Conservation (phyloP, 1,140 invertebrate genomes). For the Zaprionus vittiger region DNA sequence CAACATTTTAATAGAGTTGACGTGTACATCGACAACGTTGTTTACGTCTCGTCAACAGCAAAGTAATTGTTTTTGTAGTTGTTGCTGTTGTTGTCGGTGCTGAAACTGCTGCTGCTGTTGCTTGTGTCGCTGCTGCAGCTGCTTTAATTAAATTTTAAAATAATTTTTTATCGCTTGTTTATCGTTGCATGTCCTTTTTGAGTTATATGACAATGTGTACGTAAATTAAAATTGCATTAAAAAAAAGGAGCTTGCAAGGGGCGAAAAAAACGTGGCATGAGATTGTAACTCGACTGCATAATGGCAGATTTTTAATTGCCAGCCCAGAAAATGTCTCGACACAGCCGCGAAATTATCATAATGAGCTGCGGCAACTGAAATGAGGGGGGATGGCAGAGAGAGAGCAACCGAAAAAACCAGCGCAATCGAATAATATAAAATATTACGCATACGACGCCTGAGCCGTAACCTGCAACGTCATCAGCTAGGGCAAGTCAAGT, state of each 20-base stretch:
- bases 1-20: slow-evolving; percentile 78
- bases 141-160: slow-evolving; percentile 80
- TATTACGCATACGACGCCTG: slow-evolving; percentile 54
- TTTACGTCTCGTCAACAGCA: slow-evolving; percentile 75
- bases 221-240: slow-evolving; percentile 78
- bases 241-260: slow-evolving; percentile 56
- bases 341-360: slow-evolving; percentile 68
- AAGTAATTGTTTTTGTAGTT: slow-evolving; percentile 56
- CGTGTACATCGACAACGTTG: slow-evolving; percentile 72
- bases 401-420: slow-evolving; percentile 12
- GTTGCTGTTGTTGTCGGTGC: neutral
- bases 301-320: slow-evolving; percentile 80
- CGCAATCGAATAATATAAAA: slow-evolving; percentile 59
- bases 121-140: slow-evolving; percentile 54
- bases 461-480: slow-evolving; percentile 42
- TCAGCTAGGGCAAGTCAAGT: slow-evolving; percentile 29
- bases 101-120: slow-evolving; percentile 32
- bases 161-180: slow-evolving; percentile 70
- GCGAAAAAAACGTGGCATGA: slow-evolving; percentile 16
- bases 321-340: slow-evolving; percentile 57
- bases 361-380: slow-evolving; percentile 46
- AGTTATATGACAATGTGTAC: slow-evolving; percentile 75
- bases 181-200: slow-evolving; percentile 60
- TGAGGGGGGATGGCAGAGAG: neutral
- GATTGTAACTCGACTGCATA: slow-evolving; percentile 67